Percentiles rank a stretch among this genome's conserved stretches.
Conservation (phyloP, 2,113 vertebrate species). For the Jaculus jaculus region DNA sequence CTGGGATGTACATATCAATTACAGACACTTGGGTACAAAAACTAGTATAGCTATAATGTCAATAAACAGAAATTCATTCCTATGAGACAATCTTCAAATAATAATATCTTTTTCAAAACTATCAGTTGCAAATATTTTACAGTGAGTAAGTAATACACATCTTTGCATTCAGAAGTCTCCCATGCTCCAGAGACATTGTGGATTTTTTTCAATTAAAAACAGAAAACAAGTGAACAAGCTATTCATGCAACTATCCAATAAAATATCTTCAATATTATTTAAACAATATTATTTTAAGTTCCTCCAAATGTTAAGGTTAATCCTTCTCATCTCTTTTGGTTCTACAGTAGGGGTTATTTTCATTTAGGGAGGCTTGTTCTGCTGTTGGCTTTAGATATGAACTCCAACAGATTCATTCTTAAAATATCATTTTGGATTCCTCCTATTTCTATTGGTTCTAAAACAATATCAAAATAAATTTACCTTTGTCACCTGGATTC, state of each 20-base stretch:
- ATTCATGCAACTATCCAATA: constrained; percentile 58
- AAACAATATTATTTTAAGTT: constrained; percentile 69
- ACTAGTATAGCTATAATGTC: constrained; percentile 35
- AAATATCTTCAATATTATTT: constrained; percentile 51
- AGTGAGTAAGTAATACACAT: neutral
- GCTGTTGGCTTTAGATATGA: constrained; percentile 52
- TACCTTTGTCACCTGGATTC: neutral
- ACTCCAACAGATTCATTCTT: constrained; percentile 62
- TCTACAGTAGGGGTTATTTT: constrained; percentile 71
- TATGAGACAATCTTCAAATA: neutral
- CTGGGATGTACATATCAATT: constrained; percentile 15
- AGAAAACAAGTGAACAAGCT: neutral
- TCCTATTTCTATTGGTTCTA: neutral
- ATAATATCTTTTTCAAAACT: constrained; percentile 13
- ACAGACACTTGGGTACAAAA: constrained; percentile 21
- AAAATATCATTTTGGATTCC: neutral
- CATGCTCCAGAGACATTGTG: constrained; percentile 40
- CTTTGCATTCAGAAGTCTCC: neutral
- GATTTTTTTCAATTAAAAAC: constrained; percentile 62
- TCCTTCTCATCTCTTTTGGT: constrained; percentile 71
- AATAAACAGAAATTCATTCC: constrained; percentile 52
- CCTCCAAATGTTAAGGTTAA: constrained; percentile 66
- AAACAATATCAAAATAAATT: constrained; percentile 51
- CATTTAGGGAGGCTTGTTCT: constrained; percentile 59
- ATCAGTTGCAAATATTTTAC: neutral